Evolutionary conservation across 2,113 vertebrate species (phyloP), one percentile per base, ranked within the genome.

Genomic region (Garra rufa): DNA sequence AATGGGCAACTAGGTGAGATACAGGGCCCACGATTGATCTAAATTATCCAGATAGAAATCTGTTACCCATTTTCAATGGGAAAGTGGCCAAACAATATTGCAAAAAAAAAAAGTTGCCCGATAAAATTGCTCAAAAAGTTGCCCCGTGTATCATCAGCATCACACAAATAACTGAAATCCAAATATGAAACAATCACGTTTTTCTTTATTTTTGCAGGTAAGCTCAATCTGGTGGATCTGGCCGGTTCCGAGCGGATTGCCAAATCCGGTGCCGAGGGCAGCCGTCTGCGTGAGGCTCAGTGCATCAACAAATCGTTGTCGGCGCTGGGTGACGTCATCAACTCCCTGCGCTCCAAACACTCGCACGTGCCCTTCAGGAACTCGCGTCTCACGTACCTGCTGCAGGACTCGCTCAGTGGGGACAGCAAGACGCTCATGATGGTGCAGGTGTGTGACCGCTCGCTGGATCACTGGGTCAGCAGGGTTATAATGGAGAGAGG

Each of bases 361-460:
- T 92, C 95, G 11, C 97, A 99, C 0, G 94, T 99, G 82, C 98
- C 98, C 13, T 99, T 99, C 92, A 96, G 97, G 63, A 99, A 99
- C 93, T 99, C 98, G 1, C 98, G 98, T 61, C 96, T 99, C 88
- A 99, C 98, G 21, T 99, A 99, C 94, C 95, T 99, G 82, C 97
- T 99, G 79, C 98, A 99, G 90, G 97, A 99, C 94, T 98, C 97
- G 0, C 96, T 99, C 84, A 98, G 93, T 0, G 96, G 98, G 0
- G 98, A 99, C 92, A 98, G 97, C 95, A 99, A 99, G 94, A 99
- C 97, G 0, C 96, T 99, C 84, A 98, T 99, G 96, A 96, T 99
- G 95, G 96, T 99, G 77, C 98, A 99, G 97, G 98, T 99, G 21
- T 26, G 69, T 63, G 59, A 28, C 11, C 9, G 26, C 57, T 61